Evolutionary conservation across 2,113 vertebrate species (phyloP), one percentile per base, ranked within the genome.

Genomic region (Himantopus leucocephalus): DNA sequence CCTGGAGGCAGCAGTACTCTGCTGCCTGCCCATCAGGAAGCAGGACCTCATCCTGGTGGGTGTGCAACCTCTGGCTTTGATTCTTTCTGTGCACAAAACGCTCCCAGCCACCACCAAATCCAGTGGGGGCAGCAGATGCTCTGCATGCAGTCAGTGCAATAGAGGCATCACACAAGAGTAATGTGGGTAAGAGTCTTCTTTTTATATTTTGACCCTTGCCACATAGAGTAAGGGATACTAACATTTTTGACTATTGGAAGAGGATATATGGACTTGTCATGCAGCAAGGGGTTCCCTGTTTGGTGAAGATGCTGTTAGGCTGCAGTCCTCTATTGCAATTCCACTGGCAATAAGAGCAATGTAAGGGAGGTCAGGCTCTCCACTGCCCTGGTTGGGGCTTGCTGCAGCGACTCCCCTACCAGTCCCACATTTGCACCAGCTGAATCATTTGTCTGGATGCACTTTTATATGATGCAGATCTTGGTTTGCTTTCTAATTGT

Each of bases 11-110:
- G 79, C 29, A 47, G 14, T 24, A 50, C 48, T 52, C 58, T 70
- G 76, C 41, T 6, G 14, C 53, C 63, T 91, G 72, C 26, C 78
- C 30, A 26, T 12, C 8, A 85, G 70, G 52, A 70, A 90, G 62
- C 30, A 77, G 29, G 34, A 89, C 7, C 70, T 72, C 48, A 53
- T 56, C 48, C 73, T 80, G 48, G 27, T 41, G 60, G 13, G 16
- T 59, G 34, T 85, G 47, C 32, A 73, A 17, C 30, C 37, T 58
- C 72, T 74, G 59, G 18, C 47, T 71, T 71, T 0, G 1, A 59
- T 63, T 62, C 21, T 12, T 39, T 52, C 30, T 50, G 10, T 52
- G 21, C 0, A 0, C 60, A 60, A 23, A 74, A 27, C 0, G 0
- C 19, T 83, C 39, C 34, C 64, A 64, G 35, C 6, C 66, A 50